Evolutionary conservation across 2,113 vertebrate genomes (phyloP), one percentile per base, ranked within the genome.

Genomic region (Oryzias celebensis): DNA sequence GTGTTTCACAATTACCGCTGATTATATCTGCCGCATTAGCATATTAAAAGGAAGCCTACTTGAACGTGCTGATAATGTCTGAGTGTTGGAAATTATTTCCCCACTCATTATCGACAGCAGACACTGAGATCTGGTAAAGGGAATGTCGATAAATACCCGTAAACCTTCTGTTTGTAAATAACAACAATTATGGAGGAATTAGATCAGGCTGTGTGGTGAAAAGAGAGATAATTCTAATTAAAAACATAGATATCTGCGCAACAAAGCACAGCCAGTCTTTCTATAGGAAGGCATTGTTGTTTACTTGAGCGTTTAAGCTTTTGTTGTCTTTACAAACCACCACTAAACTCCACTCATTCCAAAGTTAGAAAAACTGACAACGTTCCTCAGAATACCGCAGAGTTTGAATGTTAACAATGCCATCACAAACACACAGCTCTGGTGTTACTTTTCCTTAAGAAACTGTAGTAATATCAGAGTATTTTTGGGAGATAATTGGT

Each of bases 31-130:
- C 77, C 0, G 58, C 83, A 90, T 89, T 91, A 88, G 81, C 88
- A 90, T 89, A 90, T 88, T 88, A 86, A 90, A 88, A 86, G 84
- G 76, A 85, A 87, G 86, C 77, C 69, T 82, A 84, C 85, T 88
- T 80, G 74, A 88, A 87, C 78, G 82, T 77, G 64, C 66, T 73
- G 85, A 86, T 88, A 90, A 90, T 89, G 87, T 87, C 77, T 78
- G 77, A 85, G 74, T 84, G 85, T 83, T 81, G 73, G 78, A 89
- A 88, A 91, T 86, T 78, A 86, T 84, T 83, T 65, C 73, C 85
- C 72, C 61, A 65, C 82, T 88, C 81, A 73, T 88, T 88, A 88
- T 85, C 80, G 65, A 78, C 71, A 44, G 64, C 82, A 78, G 73
- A 54, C 82, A 48, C 65, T 1, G 58, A 83, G 75, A 83, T 81